Percentiles rank a stretch among this genome's conserved stretches.
Conservation (phyloP, 2,888 invertebrate genomes). For the Tenthredo amoena region DNA sequence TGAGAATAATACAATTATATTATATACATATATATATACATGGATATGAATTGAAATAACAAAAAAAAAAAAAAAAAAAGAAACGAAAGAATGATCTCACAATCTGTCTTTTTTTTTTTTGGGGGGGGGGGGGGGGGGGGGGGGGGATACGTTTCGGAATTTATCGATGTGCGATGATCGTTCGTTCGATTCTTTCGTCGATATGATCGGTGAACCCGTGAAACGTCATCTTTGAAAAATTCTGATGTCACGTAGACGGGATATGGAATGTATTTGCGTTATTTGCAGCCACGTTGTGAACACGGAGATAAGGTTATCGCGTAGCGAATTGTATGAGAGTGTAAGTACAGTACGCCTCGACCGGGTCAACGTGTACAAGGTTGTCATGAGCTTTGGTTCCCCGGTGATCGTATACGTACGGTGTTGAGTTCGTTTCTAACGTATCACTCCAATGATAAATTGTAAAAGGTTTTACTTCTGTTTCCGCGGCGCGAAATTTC, state of each 20-base stretch:
- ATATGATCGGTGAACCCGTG: background rate
- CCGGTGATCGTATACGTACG: constrained; percentile 5
- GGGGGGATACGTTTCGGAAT: background rate
- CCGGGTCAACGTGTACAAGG: constrained; percentile 24
- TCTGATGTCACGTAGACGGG: constrained; percentile 8
- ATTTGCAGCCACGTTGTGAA: constrained; percentile 7
- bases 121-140: too few species aligned
- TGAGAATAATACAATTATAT: constrained; percentile 2
- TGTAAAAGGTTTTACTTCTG: background rate
- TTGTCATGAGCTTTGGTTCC: background rate
- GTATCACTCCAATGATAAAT: background rate
- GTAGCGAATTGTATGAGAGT: background rate
- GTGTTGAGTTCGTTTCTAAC: background rate
- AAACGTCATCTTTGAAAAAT: background rate
- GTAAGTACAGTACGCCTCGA: background rate
- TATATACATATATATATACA: background rate
- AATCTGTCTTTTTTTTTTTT: too few species aligned
- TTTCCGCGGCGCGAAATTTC: too few species aligned
- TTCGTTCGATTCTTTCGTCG: background rate
- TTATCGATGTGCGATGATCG: background rate
- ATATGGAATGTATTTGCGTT: constrained; percentile 13
- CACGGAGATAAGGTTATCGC: constrained; percentile 28
- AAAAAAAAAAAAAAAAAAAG: background rate
- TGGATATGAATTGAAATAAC: background rate
- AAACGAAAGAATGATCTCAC: background rate